Conservation (phyloP, 2,113 vertebrate species). For the Hydrolagus affinis region DNA sequence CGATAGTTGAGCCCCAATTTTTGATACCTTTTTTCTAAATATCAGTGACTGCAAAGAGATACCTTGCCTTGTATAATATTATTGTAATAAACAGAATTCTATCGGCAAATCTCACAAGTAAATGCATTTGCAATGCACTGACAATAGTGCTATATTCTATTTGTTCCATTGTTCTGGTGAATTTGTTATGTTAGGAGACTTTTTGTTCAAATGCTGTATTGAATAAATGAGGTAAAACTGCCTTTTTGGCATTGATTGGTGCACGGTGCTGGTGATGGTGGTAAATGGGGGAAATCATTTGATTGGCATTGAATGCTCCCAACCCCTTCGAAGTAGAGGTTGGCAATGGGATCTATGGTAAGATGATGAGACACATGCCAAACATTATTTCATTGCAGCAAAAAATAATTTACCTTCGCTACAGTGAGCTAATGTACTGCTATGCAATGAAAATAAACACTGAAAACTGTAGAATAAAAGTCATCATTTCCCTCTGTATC, state of each 20-base stretch:
- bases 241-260: neutral
- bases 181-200: neutral
- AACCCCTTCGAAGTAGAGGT: neutral
- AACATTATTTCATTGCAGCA: conserved; percentile 31
- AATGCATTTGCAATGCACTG: conserved; percentile 20
- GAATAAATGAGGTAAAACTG: conserved; percentile 14
- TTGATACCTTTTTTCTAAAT: conserved; percentile 10
- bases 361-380: neutral
- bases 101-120: conserved; percentile 11
- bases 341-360: conserved; percentile 4
- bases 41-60: neutral
- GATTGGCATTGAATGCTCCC: conserved; percentile 8
- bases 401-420: neutral
- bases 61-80: neutral
- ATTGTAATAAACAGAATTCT: conserved; percentile 27
- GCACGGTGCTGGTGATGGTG: conserved; percentile 8
- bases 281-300: conserved; percentile 8
- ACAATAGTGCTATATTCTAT: conserved; percentile 10
- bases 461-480: conserved; percentile 31
- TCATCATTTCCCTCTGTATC: conserved; percentile 13
- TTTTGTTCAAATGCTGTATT: conserved; percentile 5
- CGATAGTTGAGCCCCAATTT: neutral
- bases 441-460: conserved; percentile 28
- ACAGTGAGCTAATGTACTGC: conserved; percentile 13
- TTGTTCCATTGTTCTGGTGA: conserved; percentile 4